Evolutionary conservation across 2,888 invertebrate species (phyloP).

Genomic region (Lymantria dispar): DNA sequence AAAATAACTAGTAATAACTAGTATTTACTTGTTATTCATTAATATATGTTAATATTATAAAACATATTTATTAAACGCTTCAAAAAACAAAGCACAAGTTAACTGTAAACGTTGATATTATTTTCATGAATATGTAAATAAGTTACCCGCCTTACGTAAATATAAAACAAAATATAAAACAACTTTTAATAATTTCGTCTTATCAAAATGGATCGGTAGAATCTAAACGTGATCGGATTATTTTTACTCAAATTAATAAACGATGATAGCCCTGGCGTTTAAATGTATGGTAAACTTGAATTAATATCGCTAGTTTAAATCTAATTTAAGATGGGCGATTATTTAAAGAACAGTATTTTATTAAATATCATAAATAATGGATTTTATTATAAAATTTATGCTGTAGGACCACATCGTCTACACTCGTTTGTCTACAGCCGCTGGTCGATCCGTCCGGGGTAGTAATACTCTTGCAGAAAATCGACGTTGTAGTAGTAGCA

Average conservation of each 20-base stretch:
- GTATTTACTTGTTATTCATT: no score
- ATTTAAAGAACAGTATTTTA: no score
- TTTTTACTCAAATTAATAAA: conserved; percentile 33
- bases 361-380: no score
- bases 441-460: no score
- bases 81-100: conserved; percentile 31
- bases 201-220: conserved; percentile 60
- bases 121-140: conserved; percentile 60
- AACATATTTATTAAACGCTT: no score
- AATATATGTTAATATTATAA: no score
- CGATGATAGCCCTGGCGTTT: conserved; percentile 7
- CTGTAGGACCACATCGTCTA: no score
- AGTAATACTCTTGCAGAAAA: no score
- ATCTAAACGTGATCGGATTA: conserved; percentile 61
- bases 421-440: no score
- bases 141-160: conserved; percentile 65
- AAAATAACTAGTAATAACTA: no score
- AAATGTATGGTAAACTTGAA: conserved; percentile 6
- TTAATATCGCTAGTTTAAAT: background rate
- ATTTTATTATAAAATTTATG: no score
- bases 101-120: conserved; percentile 18
- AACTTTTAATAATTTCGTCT: conserved; percentile 49
- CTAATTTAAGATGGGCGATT: background rate
- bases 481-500: no score
- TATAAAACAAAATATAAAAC: conserved; percentile 53